A percentile compares a stretch with the other conserved stretches of the same genome.
Conservation (phyloP, 2,888 invertebrate species). For the Serrognathus titanus region DNA sequence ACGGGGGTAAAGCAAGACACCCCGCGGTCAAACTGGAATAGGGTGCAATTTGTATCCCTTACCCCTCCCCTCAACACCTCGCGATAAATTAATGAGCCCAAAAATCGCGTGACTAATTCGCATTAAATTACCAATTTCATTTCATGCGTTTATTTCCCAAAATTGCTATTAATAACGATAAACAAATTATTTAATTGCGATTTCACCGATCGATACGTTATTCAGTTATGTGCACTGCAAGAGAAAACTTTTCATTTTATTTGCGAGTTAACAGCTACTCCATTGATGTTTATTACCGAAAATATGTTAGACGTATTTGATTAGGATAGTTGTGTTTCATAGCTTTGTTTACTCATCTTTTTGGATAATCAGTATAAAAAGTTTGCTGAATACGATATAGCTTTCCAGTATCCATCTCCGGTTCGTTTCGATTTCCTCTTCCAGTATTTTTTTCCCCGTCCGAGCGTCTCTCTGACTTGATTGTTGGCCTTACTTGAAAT, state of each 20-base stretch:
- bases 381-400: constrained; percentile 17
- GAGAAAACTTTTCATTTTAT: too few species aligned
- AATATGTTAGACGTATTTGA: constrained; percentile 3
- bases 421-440: constrained; percentile 9
- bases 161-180: too few species aligned
- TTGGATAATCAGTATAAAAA: constrained; percentile 10
- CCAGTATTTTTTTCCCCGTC: too few species aligned
- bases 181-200: too few species aligned
- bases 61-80: not conserved
- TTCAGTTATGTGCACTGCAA: too few species aligned
- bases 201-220: too few species aligned
- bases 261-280: too few species aligned
- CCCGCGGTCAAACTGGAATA: constrained; percentile 21
- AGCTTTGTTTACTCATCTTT: constrained; percentile 17
- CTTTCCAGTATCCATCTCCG: constrained; percentile 12
- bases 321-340: constrained; percentile 20
- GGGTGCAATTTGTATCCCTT: constrained; percentile 18
- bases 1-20: constrained; percentile 21
- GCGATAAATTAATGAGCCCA: not conserved
- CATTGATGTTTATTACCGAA: too few species aligned
- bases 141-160: too few species aligned
- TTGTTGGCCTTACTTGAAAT: too few species aligned
- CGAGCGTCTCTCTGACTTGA: too few species aligned
- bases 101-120: not conserved
- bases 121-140: not conserved